phyloP scores from a whole-genome alignment of 2,888 invertebrate species.

The Drosophila melanocephala region DNA sequence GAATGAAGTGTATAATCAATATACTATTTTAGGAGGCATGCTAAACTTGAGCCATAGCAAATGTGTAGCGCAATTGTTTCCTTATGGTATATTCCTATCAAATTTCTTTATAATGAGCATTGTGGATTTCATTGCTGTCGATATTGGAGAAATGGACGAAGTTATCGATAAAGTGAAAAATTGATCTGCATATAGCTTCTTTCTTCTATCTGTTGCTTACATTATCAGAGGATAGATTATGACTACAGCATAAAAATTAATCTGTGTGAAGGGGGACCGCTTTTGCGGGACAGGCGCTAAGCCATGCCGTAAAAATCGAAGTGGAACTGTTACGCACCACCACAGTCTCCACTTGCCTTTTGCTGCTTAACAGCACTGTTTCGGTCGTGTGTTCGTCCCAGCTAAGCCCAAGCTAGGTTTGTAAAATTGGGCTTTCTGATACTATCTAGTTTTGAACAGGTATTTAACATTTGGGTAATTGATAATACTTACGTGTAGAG shows the following conservation, averaged over 20 bases:
- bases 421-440: background rate
- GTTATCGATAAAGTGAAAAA: background rate
- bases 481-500: too few relatives aligned
- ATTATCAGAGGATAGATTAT: background rate
- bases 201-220: background rate
- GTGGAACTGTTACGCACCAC: background rate
- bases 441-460: background rate
- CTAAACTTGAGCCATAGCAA: background rate
- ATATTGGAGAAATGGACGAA: background rate
- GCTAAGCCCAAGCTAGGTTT: background rate
- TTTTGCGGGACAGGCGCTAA: background rate
- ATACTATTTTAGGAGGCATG: background rate
- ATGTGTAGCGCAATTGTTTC: background rate
- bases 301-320: background rate
- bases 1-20: background rate
- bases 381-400: too few relatives aligned
- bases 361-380: background rate
- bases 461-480: background rate
- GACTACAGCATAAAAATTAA: background rate
- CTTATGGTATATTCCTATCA: background rate
- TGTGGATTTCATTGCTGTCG: background rate
- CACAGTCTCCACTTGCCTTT: background rate
- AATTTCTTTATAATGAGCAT: background rate
- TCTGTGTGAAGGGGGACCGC: background rate
- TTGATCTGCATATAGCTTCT: background rate